phyloP scores from a whole-genome alignment of 2,113 vertebrate genomes.

The Miniopterus natalensis region DNA sequence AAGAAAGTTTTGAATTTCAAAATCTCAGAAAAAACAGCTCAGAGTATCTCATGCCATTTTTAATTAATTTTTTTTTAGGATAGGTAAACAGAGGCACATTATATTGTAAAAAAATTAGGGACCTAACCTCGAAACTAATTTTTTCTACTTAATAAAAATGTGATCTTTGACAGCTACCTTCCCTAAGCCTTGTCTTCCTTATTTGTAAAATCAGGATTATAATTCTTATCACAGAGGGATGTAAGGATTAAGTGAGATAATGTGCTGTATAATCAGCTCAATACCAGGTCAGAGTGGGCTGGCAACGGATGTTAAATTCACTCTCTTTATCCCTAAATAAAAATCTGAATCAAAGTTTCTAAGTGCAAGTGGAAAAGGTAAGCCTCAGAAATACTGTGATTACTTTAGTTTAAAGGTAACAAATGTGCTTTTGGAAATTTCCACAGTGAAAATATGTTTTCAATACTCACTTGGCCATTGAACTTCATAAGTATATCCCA shows the following conservation, averaged over 20 bases:
- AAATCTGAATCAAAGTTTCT: not conserved
- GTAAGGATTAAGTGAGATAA: not conserved
- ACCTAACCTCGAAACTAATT: not conserved
- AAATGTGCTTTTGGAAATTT: not conserved
- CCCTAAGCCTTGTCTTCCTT: not conserved
- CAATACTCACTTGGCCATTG: slow-evolving; percentile 94
- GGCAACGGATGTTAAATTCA: not conserved
- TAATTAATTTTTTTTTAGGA: not conserved
- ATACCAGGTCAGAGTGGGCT: not conserved
- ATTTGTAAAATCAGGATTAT: not conserved
- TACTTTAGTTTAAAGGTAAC: not conserved
- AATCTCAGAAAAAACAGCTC: not conserved
- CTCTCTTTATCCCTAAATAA: not conserved
- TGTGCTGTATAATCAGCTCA: not conserved
- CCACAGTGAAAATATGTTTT: not conserved
- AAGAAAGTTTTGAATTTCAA: slow-evolving; percentile 16
- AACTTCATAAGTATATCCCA: slow-evolving; percentile 96
- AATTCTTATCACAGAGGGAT: not conserved
- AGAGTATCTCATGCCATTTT: not conserved
- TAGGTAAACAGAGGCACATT: not conserved
- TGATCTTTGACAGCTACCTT: not conserved
- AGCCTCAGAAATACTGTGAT: not conserved
- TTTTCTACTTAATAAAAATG: not conserved
- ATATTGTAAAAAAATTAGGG: not conserved
- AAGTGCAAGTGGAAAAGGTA: not conserved